Conservation (phyloP, 2,888 invertebrate species). For the Plutella xylostella region DNA sequence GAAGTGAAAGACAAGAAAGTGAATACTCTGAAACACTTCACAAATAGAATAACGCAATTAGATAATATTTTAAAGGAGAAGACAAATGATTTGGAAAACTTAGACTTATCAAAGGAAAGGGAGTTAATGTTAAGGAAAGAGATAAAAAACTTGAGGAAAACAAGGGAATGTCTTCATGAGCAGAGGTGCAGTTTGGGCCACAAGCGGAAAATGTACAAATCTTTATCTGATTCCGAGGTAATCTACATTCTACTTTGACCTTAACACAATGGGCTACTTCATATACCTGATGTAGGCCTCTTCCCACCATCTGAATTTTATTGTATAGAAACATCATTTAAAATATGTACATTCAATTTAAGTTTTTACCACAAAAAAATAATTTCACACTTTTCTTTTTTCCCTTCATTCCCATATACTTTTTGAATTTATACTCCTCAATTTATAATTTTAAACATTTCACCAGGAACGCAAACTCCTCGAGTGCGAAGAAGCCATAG, state of each 20-base stretch:
- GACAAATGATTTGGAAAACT: slow-evolving; percentile 73
- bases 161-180: slow-evolving; percentile 81
- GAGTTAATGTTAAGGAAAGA: slow-evolving; percentile 79
- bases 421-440: no score
- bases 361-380: no score
- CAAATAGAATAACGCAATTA: slow-evolving; percentile 75
- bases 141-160: slow-evolving; percentile 82
- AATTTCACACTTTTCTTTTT: no score
- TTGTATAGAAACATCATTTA: no score
- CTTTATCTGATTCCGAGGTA: slow-evolving; percentile 76
- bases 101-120: slow-evolving; percentile 69
- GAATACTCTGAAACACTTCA: slow-evolving; percentile 72
- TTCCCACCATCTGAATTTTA: no score
- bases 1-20: slow-evolving; percentile 69
- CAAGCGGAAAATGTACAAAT: slow-evolving; percentile 79
- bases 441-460: no score
- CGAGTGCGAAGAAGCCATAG: slow-evolving; percentile 93
- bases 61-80: slow-evolving; percentile 79
- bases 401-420: no score
- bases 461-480: slow-evolving; percentile 78
- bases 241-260: no score
- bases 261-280: no score
- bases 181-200: slow-evolving; percentile 80
- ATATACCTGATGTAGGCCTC: no score
- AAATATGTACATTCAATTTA: no score